Evolutionary conservation across 1,140 invertebrate genomes (phyloP), one percentile per base, ranked within the genome.

Genomic region (Euglossa dilemma): DNA sequence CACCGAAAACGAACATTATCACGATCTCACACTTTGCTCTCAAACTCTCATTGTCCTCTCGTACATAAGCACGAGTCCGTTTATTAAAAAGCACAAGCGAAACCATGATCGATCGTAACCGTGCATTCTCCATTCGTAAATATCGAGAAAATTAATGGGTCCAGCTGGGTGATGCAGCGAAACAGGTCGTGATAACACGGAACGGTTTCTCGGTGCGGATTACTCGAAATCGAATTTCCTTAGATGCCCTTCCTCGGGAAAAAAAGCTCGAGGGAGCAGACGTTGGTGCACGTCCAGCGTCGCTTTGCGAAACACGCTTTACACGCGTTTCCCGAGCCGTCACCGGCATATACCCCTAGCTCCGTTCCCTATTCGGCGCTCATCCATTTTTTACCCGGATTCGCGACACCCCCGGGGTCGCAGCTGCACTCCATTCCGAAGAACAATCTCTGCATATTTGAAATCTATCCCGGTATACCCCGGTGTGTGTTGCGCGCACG

Each of bases 361-460:
- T 45, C 61, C 18, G 56, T 67, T 72, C 75, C 69, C 79, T 83
- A 74, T 89, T 89, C 83, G 80, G 84, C 88, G 88, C 76, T 86
- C 80, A 85, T 91, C 73, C 64, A 83, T 90, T 90, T 87, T 87
- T 89, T 88, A 91, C 79, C 67, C 84, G 86, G 85, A 86, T 88
- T 86, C 84, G 84, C 88, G 86, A 88, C 87, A 90, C 86, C 85
- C 85, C 77, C 25, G 84, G 81, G 87, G 90, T 91, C 90, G 63
- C 90, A 91, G 89, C 90, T 91, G 90, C 87, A 90, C 89, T 91
- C 86, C 85, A 89, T 91, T 90, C 85, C 89, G 85, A 89, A 86
- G 85, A 90, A 91, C 90, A 90, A 92, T 92, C 91, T 92, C 88
- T 91, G 88, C 91, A 92, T 92, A 92, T 92, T 92, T 92, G 91